These are phyloP conservation scores for Sternotherus odoratus DNA, from an alignment of 2,797 vertebrate species.

Conservation along the genomic window DNA sequence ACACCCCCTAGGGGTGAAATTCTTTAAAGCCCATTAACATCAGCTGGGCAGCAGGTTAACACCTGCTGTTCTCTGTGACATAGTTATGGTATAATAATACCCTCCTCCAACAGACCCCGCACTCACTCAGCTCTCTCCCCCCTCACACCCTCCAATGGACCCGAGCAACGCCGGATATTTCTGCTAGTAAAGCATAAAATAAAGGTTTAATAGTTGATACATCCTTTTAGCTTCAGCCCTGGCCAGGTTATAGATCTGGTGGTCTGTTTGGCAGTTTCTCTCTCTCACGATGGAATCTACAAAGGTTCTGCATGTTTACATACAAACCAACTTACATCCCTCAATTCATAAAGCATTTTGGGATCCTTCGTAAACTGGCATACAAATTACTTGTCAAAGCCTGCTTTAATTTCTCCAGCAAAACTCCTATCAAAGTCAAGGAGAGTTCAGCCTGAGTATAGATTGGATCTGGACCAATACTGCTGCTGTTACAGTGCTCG, in stretches of 20 bases:
- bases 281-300: not conserved
- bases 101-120: too few species aligned
- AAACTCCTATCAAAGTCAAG: not conserved
- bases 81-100: too few species aligned
- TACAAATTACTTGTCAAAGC: fast-evolving
- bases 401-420: not conserved
- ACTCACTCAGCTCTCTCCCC: too few species aligned
- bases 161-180: too few species aligned
- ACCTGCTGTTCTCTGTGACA: too few species aligned
- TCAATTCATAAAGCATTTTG: not conserved
- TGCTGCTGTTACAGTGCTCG: not conserved
- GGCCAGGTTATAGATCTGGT: not conserved
- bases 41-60: too few species aligned
- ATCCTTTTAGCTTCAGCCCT: not conserved
- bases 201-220: not conserved
- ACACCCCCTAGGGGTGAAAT: too few species aligned
- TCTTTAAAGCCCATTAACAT: too few species aligned
- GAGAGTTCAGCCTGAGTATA: not conserved
- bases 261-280: not conserved
- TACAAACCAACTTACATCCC: not conserved
- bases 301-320: not conserved
- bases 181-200: not conserved
- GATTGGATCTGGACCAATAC: not conserved
- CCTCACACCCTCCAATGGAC: too few species aligned
- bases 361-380: not conserved